Base-by-base conservation (phyloP, 1,140 invertebrate species). In the Augochlora pura region DNA sequence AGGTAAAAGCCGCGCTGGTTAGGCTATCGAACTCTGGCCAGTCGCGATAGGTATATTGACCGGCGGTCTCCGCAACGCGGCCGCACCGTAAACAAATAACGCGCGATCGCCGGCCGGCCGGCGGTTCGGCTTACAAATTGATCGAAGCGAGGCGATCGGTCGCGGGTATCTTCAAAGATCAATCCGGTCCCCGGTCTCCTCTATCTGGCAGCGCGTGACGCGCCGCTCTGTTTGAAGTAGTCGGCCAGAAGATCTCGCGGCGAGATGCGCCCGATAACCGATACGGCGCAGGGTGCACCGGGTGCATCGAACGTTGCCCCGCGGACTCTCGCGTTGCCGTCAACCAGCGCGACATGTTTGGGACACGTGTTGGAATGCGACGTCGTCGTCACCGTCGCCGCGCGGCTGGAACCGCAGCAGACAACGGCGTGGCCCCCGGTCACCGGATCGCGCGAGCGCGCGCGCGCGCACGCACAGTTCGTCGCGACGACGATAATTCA, bases 401-500 rank as follows among this genome's bases (percentile, higher is more conserved):
- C 21, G 18, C 39, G 54, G 25, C 63, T 65, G 64, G 60, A 52
- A 8, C 59, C 59, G 68, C 64, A 52, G 68, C 64, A 52, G 68
- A 77, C 39, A n/a, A n/a, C 54, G 5, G 16, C 14, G 16, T 3
- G 6, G 16, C 65, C 27, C 42, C 27, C 42, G 42, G 62, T 63
- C 54, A 57, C 62, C 59, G 72, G n/a, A n/a, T n/a, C n/a, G n/a
- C n/a, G n/a, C n/a, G n/a, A n/a, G n/a, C n/a, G n/a, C n/a, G n/a
- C n/a, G n/a, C n/a, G n/a, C n/a, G n/a, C n/a, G 46, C 57, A 23
- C 16, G 16, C 16, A 54, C 27, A 59, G 42, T 59, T n/a, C 52
- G 52, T 59, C 59, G 38, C 62, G 66, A 52, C 71, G 52, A 75
- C 49, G 77, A 84, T 84, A 85, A 85, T 80, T 76, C 83, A 80